Base-by-base conservation (phyloP, 1,140 invertebrate species). In the Papilio glaucus region DNA sequence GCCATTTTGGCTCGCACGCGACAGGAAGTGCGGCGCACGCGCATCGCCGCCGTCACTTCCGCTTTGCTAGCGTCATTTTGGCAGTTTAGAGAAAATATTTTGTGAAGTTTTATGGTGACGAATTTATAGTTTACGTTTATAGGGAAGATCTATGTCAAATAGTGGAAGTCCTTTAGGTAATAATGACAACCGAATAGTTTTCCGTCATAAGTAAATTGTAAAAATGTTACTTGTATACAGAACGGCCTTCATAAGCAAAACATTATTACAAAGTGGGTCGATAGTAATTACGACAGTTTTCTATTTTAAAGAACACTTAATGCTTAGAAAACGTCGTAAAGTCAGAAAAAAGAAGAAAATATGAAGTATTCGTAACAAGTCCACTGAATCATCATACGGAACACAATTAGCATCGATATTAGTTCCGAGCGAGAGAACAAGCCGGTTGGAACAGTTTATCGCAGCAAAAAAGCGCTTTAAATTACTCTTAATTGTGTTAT, bases 1-100 rank as follows among this genome's bases (percentile, higher is more conserved):
- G 85, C 87, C 87, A 89, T 89, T 89, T 89, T 87, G 84, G 73
- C 72, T 80, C 67, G 78, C 87, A 89, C 87, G 87, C 82, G 87
- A 84, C 86, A 85, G 87, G 87, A 89, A 87, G 81, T 71, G 72
- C 8, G 78, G 75, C 85, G 86, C 86, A 81, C 86, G 84, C 85
- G 88, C 87, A 86, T 72, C 80, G 81, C 76, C 83, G 67, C 83
- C 80, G 85, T 83, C 87, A 88, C 83, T 83, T 89, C 89, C 88
- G 85, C 63, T 76, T 79, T 63, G 72, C 74, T 78, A 29, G 29
- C 79, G 80, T 84, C 78, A 85, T 82, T 78, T 78, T 76, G 81
- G 73, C 77, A 79, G 84, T 86, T 87, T 88, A 84, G 83, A 85
- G 81, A 83, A 83, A 85, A 86, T 86, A 84, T 84, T 88, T 86